Conservation (phyloP, 2,797 vertebrate species). For the Danio kyathit region DNA sequence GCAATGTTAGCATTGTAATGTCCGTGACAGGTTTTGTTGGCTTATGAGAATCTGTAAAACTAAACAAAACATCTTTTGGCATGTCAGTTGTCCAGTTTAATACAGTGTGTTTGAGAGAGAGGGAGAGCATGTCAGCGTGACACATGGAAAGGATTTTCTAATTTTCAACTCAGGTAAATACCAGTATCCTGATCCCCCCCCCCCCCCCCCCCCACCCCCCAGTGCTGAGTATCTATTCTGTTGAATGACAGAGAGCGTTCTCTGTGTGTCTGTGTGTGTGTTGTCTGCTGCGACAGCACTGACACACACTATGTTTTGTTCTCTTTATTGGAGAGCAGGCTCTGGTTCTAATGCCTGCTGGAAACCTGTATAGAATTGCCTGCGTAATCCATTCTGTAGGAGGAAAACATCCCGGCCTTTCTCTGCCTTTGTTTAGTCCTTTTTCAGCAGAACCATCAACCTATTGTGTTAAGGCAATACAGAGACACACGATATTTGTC, state of each 20-base stretch:
- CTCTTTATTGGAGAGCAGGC: constrained; percentile 69
- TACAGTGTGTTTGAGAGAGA: neutral
- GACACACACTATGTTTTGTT: constrained; percentile 66
- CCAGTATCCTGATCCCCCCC: neutral
- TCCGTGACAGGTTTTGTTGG: constrained; percentile 3
- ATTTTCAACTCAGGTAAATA: neutral
- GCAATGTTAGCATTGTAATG: neutral
- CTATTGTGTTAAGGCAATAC: constrained; percentile 21
- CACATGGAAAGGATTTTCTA: neutral
- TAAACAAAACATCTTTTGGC: neutral
- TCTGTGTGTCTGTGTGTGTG: constrained; percentile 7
- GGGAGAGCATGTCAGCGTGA: neutral
- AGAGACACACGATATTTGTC: neutral
- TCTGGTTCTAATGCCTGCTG: constrained; percentile 61
- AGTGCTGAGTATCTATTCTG: constrained; percentile 58
- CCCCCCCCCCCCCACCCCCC: too few relatives aligned
- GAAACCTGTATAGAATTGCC: constrained; percentile 70
- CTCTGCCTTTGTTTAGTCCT: constrained; percentile 36
- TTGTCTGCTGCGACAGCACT: constrained; percentile 61
- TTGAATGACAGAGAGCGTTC: constrained; percentile 40
- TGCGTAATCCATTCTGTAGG: constrained; percentile 75
- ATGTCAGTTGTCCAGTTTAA: constrained; percentile 1
- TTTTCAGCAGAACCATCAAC: constrained; percentile 46
- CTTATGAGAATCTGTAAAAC: neutral
- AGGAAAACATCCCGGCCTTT: constrained; percentile 65